phyloP scores from a whole-genome alignment of 2,888 invertebrate genomes.

The Drosophila emarginata region DNA sequence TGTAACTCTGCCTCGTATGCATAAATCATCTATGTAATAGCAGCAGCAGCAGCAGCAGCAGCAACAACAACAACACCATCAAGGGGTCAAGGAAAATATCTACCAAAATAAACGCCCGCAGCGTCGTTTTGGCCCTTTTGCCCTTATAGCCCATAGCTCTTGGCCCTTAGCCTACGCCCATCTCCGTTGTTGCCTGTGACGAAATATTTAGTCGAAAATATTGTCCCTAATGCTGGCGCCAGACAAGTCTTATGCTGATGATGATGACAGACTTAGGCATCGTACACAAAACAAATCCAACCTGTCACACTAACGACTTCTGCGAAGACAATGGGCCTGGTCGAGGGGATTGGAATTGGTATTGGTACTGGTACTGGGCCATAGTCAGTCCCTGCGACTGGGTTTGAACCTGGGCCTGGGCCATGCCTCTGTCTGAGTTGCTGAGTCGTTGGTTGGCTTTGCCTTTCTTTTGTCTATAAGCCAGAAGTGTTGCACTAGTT shows the following conservation, averaged over 20 bases:
- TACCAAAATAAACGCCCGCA: constrained; percentile 76
- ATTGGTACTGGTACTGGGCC: background rate
- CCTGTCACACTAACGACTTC: constrained; percentile 82
- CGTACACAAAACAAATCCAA: constrained; percentile 79
- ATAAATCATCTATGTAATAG: constrained; percentile 70
- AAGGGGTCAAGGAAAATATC: constrained; percentile 47
- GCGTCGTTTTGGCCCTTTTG: constrained; percentile 44
- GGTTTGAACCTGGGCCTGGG: background rate
- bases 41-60: constrained; percentile 39
- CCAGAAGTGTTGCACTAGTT: constrained; percentile 79
- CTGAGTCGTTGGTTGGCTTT: constrained; percentile 26
- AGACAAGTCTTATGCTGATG: constrained; percentile 80
- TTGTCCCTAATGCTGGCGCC: constrained; percentile 82
- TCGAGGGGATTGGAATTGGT: background rate
- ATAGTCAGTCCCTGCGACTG: too few relatives aligned
- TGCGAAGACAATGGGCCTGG: constrained; percentile 73
- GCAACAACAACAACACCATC: constrained; percentile 27
- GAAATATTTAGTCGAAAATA: constrained; percentile 79
- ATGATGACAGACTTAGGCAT: constrained; percentile 79
- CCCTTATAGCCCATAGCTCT: constrained; percentile 6
- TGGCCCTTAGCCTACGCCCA: constrained; percentile 51
- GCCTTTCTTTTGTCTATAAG: constrained; percentile 64
- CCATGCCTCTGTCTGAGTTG: constrained; percentile 7
- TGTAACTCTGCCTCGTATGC: constrained; percentile 56
- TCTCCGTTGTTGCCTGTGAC: constrained; percentile 66